Percentiles rank a stretch among this genome's conserved stretches.
Evolutionary conservation across 1,140 invertebrate species (phyloP).

Genomic region (Stegodyphus mimosarum): DNA sequence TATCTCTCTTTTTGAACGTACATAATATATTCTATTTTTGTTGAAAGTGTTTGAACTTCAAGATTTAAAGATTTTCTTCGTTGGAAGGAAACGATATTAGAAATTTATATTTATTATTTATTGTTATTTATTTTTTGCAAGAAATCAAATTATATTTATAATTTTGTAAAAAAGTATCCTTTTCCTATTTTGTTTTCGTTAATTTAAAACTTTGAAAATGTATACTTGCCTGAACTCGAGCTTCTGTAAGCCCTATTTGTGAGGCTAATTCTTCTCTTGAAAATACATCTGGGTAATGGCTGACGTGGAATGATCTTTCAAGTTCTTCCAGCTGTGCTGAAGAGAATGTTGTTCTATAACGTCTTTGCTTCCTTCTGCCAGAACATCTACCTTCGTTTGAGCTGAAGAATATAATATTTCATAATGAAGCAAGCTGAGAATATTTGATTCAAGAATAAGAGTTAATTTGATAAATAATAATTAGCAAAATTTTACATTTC

Average conservation of each 20-base stretch:
- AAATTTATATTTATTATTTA: too few relatives aligned
- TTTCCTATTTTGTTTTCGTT: too few relatives aligned
- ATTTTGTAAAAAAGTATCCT: too few relatives aligned
- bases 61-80: too few relatives aligned
- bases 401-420: background rate
- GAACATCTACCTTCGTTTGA: background rate
- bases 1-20: too few relatives aligned
- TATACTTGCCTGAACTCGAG: slow-evolving; percentile 88
- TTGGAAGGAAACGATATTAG: too few relatives aligned
- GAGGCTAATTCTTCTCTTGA: slow-evolving; percentile 97
- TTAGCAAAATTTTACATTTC: background rate
- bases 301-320: slow-evolving; percentile 95
- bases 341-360: slow-evolving; percentile 86
- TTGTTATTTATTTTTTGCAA: too few relatives aligned
- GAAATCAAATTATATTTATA: too few relatives aligned
- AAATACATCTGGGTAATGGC: slow-evolving; percentile 98
- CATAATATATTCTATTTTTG: too few relatives aligned
- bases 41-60: too few relatives aligned
- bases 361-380: slow-evolving; percentile 81
- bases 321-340: slow-evolving; percentile 88
- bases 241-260: slow-evolving; percentile 97
- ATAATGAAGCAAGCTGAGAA: background rate
- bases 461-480: background rate
- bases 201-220: too few relatives aligned
- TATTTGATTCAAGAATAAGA: background rate